These are phyloP conservation scores for Eilema griseolum DNA, from an alignment of 2,888 invertebrate genomes.

Conservation along the genomic window DNA sequence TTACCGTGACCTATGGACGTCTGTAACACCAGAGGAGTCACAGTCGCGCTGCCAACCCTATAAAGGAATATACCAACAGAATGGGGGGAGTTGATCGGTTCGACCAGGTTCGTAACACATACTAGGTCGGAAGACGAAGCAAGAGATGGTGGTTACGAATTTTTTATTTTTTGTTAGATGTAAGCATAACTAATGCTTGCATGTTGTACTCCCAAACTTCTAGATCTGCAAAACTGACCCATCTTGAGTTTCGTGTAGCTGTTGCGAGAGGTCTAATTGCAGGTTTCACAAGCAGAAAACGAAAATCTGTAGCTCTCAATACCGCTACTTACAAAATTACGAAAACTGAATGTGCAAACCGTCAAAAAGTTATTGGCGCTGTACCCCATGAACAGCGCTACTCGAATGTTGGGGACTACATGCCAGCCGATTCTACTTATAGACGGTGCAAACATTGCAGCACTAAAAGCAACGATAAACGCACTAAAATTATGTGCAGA, in stretches of 20 bases:
- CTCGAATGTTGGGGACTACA: background rate
- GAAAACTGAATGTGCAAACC: background rate
- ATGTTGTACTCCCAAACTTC: conserved; percentile 37
- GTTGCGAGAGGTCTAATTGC: conserved; percentile 43
- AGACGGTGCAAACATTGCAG: background rate
- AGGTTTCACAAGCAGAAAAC: conserved; percentile 38
- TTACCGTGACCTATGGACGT: no score
- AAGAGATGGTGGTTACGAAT: conserved; percentile 48
- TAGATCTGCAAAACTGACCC: conserved; percentile 37
- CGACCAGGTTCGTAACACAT: no score
- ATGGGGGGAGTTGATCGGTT: no score
- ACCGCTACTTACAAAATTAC: background rate
- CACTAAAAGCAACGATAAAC: conserved; percentile 11
- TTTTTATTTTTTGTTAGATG: conserved; percentile 50
- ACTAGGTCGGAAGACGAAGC: conserved; percentile 29
- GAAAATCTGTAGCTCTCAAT: conserved; percentile 22
- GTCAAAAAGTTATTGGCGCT: background rate
- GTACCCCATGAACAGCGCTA: background rate
- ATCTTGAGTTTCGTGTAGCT: conserved; percentile 46
- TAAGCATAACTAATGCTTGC: conserved; percentile 46
- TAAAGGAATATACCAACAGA: no score
- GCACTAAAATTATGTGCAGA: conserved; percentile 10
- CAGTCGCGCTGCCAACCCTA: no score
- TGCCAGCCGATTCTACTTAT: background rate
- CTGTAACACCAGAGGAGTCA: no score